phyloP scores from a whole-genome alignment of 2,888 invertebrate genomes.

The Lomographa bimaculata region DNA sequence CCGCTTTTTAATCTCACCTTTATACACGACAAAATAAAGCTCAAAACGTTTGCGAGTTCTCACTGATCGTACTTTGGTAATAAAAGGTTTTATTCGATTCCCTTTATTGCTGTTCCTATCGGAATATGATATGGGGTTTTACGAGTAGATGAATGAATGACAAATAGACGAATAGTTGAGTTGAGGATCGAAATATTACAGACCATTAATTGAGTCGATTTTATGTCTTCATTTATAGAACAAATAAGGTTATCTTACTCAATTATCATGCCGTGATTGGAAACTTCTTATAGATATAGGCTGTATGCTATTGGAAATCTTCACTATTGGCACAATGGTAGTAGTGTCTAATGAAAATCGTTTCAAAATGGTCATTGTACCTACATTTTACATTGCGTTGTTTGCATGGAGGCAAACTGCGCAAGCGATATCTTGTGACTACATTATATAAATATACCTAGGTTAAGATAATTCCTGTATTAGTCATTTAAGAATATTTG shows the following conservation, averaged over 20 bases:
- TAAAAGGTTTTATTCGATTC: conserved; percentile 36
- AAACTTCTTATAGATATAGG: too few species aligned
- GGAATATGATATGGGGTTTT: conserved; percentile 33
- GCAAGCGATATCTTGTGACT: too few species aligned
- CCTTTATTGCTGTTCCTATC: conserved; percentile 32
- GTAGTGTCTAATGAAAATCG: too few species aligned
- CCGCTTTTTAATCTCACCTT: conserved; percentile 13
- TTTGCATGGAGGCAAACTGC: too few species aligned
- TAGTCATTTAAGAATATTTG: too few species aligned
- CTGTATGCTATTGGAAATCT: too few species aligned
- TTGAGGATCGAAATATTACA: conserved; percentile 19
- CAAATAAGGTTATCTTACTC: conserved; percentile 16
- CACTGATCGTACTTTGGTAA: conserved; percentile 25
- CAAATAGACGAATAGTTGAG: conserved; percentile 24
- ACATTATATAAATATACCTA: too few species aligned
- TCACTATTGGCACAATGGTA: too few species aligned
- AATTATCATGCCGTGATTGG: too few species aligned
- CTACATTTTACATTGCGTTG: too few species aligned
- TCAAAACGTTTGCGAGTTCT: conserved; percentile 15
- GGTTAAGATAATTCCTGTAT: too few species aligned
- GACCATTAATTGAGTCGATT: conserved; percentile 12
- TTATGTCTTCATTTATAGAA: conserved; percentile 9
- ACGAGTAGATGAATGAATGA: conserved; percentile 20
- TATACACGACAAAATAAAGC: conserved; percentile 7
- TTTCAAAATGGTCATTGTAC: too few species aligned